Percentiles rank a stretch among this genome's conserved stretches.
Evolutionary conservation across 2,888 invertebrate species (phyloP).

Genomic region (Caenorhabditis virilis): DNA sequence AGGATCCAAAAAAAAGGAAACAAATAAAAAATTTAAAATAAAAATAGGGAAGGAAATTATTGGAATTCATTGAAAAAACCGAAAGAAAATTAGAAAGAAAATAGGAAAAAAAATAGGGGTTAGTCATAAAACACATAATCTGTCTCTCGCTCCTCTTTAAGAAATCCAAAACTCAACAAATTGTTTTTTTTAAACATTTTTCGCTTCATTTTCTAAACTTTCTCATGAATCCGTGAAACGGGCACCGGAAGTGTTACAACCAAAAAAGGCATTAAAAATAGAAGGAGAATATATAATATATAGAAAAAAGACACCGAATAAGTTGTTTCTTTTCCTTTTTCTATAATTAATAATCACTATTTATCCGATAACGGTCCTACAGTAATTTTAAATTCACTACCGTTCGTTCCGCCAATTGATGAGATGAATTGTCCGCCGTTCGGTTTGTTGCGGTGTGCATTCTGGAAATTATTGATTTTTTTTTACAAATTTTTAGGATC

Average conservation of each 20-base stretch:
- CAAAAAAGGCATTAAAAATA: background rate
- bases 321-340: no score
- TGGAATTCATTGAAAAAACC: no score
- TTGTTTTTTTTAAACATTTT: background rate
- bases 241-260: background rate
- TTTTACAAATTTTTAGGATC: no score
- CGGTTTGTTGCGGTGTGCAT: conserved; percentile 14
- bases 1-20: no score
- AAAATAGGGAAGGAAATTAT: no score
- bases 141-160: background rate
- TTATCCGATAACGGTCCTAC: conserved; percentile 12
- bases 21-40: no score
- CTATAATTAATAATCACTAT: background rate
- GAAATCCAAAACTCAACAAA: no score
- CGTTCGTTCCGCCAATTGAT: conserved; percentile 20
- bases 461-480: conserved; percentile 35
- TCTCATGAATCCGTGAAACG: conserved; percentile 6
- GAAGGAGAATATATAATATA: background rate
- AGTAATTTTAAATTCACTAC: conserved; percentile 36
- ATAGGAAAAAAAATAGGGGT: background rate
- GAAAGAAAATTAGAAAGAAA: no score
- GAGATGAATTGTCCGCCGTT: background rate
- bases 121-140: background rate
- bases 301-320: no score
- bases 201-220: background rate